Conservation (phyloP, 1,140 invertebrate genomes). For the Odontomachus brunneus region DNA sequence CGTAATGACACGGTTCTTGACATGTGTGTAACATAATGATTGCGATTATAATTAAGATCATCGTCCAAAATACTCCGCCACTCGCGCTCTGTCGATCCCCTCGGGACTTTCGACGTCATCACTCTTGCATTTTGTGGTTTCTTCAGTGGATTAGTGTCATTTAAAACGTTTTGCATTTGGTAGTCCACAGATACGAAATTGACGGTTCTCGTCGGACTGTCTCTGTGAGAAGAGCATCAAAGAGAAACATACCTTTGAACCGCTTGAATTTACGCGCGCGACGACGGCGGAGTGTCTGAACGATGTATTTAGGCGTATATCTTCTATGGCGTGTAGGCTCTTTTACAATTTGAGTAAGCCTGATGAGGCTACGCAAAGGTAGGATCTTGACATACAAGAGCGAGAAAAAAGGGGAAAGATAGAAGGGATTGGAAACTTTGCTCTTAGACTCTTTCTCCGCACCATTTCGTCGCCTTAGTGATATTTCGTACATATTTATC, state of each 20-base stretch:
- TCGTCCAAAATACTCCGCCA: background rate
- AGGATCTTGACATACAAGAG: background rate
- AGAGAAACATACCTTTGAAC: background rate
- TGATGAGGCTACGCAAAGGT: background rate
- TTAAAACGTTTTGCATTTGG: background rate
- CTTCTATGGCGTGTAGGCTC: too few relatives aligned
- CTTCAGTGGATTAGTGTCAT: background rate
- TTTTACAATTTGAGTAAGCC: background rate
- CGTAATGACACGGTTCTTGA: background rate
- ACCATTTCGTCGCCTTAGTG: constrained; percentile 7
- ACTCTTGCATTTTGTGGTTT: constrained; percentile 3
- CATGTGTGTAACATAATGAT: background rate
- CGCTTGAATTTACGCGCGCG: background rate
- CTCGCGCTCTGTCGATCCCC: background rate
- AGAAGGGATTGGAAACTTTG: too few relatives aligned
- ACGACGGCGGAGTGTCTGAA: background rate
- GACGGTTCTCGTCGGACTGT: background rate
- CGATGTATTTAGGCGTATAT: too few relatives aligned
- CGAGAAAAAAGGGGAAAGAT: background rate
- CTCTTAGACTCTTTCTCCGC: background rate
- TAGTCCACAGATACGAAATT: background rate
- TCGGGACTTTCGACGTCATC: background rate
- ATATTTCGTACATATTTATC: constrained; percentile 28
- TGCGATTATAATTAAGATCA: background rate
- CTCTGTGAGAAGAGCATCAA: background rate